Evolutionary conservation across 2,797 vertebrate genomes (phyloP).

Genomic region (Melanogrammus aeglefinus): DNA sequence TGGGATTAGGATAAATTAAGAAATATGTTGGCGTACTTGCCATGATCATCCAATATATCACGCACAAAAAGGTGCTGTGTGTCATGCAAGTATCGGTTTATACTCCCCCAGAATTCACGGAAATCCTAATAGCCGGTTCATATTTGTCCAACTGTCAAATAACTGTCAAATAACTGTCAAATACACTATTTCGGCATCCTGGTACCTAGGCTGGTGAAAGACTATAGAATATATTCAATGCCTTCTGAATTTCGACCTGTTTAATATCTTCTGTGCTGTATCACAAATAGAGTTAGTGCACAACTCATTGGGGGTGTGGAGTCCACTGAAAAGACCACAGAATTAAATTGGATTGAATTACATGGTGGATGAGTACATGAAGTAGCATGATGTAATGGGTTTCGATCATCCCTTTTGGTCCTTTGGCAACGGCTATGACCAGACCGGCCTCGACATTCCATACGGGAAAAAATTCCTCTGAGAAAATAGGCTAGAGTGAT

Average conservation of each 20-base stretch:
- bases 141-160: not conserved
- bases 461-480: slow-evolving; percentile 42
- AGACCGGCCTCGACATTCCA: not conserved
- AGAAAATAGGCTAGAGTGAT: slow-evolving; percentile 27
- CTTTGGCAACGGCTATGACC: not conserved
- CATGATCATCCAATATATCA: not conserved
- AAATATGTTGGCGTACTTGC: not conserved
- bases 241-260: not conserved
- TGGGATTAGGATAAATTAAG: not conserved
- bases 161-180: too few species aligned
- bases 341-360: not conserved
- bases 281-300: not conserved
- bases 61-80: not conserved
- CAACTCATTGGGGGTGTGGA: not conserved
- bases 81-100: not conserved
- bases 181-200: not conserved
- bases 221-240: not conserved
- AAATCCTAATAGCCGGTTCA: not conserved
- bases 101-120: not conserved
- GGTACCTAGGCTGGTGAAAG: not conserved
- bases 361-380: not conserved
- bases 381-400: not conserved
- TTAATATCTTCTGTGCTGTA: not conserved
- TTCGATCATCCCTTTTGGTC: not conserved
- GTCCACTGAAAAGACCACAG: not conserved